These are phyloP conservation scores for Camponotus pennsylvanicus DNA, from an alignment of 1,140 invertebrate species.

Conservation along the genomic window DNA sequence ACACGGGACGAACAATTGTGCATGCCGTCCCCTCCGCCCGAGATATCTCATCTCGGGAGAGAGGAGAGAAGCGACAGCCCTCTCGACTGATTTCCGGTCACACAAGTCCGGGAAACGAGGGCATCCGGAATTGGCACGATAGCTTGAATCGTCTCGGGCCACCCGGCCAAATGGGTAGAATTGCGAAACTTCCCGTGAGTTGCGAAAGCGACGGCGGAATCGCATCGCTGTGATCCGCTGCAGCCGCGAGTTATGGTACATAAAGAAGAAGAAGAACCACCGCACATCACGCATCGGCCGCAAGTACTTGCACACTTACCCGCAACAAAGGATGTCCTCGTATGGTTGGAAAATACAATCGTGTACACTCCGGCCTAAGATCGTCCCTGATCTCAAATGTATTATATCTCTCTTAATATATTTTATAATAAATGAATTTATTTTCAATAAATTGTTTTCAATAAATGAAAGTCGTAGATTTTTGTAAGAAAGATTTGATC, in stretches of 20 bases:
- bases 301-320: slow-evolving; percentile 41
- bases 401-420: not conserved
- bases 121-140: slow-evolving; percentile 59
- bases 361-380: slow-evolving; percentile 49
- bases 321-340: slow-evolving; percentile 39
- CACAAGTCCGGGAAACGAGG: slow-evolving; percentile 53
- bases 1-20: slow-evolving; percentile 1
- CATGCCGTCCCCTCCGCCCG: slow-evolving; percentile 16
- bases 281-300: slow-evolving; percentile 41
- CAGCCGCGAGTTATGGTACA: not conserved
- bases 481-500: not conserved
- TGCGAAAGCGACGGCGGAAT: slow-evolving; percentile 56
- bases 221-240: slow-evolving; percentile 26
- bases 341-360: slow-evolving; percentile 3
- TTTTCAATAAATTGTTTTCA: not conserved
- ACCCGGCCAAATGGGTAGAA: slow-evolving; percentile 32
- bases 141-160: slow-evolving; percentile 28
- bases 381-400: not conserved
- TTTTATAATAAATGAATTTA: not conserved
- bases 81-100: slow-evolving; percentile 55
- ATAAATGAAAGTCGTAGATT: not conserved
- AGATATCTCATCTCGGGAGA: slow-evolving; percentile 40
- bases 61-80: not conserved
- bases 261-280: not conserved
- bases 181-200: slow-evolving; percentile 66